Percentiles rank a stretch among this genome's conserved stretches.
Evolutionary conservation across 2,888 invertebrate species (phyloP).

Genomic region (Autographa gamma): DNA sequence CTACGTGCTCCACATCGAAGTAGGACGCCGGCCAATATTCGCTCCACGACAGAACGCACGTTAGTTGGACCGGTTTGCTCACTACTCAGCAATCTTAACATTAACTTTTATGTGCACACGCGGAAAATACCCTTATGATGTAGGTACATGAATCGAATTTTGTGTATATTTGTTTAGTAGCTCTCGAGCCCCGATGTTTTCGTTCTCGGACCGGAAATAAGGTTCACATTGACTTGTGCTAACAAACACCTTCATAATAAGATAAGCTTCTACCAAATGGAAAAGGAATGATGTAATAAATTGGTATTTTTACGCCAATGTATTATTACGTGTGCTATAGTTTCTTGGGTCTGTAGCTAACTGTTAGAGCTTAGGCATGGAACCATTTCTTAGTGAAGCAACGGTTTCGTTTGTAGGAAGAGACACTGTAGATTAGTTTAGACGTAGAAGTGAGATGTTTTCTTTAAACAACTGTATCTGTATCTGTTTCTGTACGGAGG

Average conservation of each 20-base stretch:
- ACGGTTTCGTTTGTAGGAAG: not conserved
- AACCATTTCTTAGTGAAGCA: not conserved
- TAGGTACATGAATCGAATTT: constrained; percentile 55
- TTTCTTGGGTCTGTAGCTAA: constrained; percentile 16
- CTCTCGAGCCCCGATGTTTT: constrained; percentile 42
- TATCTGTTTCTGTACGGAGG: too few species aligned
- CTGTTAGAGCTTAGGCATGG: constrained; percentile 16
- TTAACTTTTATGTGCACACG: constrained; percentile 65
- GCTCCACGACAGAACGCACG: constrained; percentile 54
- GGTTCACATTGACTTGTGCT: constrained; percentile 39
- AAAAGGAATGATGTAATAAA: constrained; percentile 51
- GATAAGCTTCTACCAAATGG: constrained; percentile 46
- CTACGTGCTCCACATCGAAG: constrained; percentile 46
- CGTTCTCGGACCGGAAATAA: constrained; percentile 40
- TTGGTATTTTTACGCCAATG: constrained; percentile 38
- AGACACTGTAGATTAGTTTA: not conserved
- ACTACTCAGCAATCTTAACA: constrained; percentile 65
- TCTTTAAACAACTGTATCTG: not conserved
- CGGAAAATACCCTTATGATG: constrained; percentile 58
- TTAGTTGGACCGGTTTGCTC: constrained; percentile 57
- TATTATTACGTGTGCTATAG: constrained; percentile 33
- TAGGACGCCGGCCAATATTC: constrained; percentile 56
- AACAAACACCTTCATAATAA: constrained; percentile 53
- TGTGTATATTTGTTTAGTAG: constrained; percentile 48
- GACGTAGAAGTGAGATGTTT: too few species aligned